A percentile compares a stretch with the other conserved stretches of the same genome.
phyloP scores from a whole-genome alignment of 30 jellyfish, hydroid and myxozoan genomes.

The Aurelia coerulea region DNA sequence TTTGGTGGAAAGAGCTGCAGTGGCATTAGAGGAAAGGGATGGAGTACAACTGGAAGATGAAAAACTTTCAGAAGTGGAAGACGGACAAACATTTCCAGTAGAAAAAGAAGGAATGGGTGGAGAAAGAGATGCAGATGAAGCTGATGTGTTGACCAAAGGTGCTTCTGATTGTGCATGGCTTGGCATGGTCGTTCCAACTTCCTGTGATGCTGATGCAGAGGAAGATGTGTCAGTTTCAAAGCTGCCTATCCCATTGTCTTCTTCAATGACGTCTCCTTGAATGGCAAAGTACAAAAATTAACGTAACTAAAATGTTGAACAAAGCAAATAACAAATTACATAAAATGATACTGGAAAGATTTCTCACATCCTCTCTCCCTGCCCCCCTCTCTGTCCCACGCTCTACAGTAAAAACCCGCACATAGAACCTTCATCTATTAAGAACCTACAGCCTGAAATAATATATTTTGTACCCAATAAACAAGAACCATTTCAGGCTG shows the following conservation, averaged over 20 bases:
- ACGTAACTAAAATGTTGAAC: no score
- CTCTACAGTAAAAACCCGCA: no score
- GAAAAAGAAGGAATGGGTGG: background rate
- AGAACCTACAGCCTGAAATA: no score
- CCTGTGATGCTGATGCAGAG: background rate
- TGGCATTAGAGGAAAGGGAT: background rate
- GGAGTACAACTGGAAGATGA: background rate
- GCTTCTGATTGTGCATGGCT: background rate
- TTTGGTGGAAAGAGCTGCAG: background rate
- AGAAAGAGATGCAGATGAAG: background rate
- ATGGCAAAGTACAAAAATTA: background rate
- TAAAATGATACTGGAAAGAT: no score
- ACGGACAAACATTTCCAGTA: background rate
- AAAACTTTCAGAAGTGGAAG: background rate
- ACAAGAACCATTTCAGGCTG: no score
- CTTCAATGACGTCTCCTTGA: background rate
- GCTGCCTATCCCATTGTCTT: background rate
- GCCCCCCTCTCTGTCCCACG: no score
- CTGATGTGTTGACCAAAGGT: background rate
- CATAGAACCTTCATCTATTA: no score
- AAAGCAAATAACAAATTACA: no score
- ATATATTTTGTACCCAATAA: no score
- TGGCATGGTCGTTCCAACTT: background rate
- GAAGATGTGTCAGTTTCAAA: background rate
- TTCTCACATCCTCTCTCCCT: no score